phyloP scores from a whole-genome alignment of 2,797 vertebrate species.

The Phalanger gymnotis region DNA sequence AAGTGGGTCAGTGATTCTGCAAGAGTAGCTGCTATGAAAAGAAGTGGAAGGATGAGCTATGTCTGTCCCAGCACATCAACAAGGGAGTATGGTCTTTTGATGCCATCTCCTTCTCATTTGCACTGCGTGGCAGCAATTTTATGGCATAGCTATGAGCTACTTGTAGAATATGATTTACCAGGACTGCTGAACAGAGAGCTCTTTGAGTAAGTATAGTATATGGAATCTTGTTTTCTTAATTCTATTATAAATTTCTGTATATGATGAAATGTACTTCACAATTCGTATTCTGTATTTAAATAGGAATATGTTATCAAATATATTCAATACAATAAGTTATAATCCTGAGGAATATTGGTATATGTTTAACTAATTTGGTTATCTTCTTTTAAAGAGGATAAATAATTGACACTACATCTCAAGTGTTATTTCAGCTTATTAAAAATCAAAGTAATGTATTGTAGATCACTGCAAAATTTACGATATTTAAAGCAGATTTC shows the following conservation, averaged over 20 bases:
- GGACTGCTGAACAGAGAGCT: constrained; percentile 94
- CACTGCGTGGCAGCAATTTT: constrained; percentile 98
- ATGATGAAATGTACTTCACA: neutral
- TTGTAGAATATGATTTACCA: constrained; percentile 97
- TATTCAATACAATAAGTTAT: neutral
- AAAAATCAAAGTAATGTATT: neutral
- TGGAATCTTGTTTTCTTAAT: neutral
- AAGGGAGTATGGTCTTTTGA: constrained; percentile 95
- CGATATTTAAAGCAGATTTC: constrained; percentile 3
- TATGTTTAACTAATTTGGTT: neutral
- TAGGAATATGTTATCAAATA: constrained; percentile 41
- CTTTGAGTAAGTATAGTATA: constrained; percentile 93
- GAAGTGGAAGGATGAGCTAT: constrained; percentile 88
- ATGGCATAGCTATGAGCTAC: constrained; percentile 98
- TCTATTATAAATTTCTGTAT: constrained; percentile 12
- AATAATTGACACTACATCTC: neutral
- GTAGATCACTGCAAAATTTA: neutral
- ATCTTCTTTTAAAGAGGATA: constrained; percentile 26
- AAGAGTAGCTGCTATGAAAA: constrained; percentile 93
- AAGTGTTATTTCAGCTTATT: neutral
- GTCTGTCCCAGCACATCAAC: constrained; percentile 86
- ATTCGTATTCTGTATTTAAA: neutral
- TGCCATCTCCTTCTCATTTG: constrained; percentile 98
- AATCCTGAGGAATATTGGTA: constrained; percentile 1
- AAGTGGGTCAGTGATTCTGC: constrained; percentile 99